Percentiles rank a stretch among this genome's conserved stretches.
Conservation (phyloP, 2,888 invertebrate species). For the Panopea generosa region DNA sequence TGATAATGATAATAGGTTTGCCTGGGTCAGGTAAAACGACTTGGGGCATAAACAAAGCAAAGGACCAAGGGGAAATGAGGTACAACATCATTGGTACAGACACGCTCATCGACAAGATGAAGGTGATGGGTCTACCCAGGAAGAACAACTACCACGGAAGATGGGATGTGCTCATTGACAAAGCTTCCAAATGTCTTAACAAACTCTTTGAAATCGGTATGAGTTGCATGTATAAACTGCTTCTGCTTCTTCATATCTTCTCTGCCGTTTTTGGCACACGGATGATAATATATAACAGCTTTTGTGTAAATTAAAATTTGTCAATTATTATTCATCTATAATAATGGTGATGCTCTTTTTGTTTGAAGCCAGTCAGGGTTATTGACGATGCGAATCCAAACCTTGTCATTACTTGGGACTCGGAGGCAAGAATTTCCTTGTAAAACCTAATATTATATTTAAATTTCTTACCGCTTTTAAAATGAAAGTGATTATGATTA, state of each 20-base stretch:
- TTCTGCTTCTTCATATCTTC: neutral
- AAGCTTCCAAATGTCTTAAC: constrained; percentile 93
- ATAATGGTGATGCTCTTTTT: no score
- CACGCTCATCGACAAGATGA: constrained; percentile 95
- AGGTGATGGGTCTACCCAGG: constrained; percentile 95
- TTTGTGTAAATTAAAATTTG: no score
- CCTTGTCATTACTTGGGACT: no score
- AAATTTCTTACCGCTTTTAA: no score
- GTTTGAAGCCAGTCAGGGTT: no score
- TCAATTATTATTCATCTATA: no score
- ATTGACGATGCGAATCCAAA: no score
- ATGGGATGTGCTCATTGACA: constrained; percentile 95
- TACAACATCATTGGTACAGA: constrained; percentile 96
- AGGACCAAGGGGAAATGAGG: constrained; percentile 91
- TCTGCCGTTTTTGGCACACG: neutral
- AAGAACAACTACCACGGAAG: constrained; percentile 92
- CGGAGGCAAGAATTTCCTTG: no score
- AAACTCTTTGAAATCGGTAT: constrained; percentile 93
- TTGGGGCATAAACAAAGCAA: constrained; percentile 92
- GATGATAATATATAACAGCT: neutral
- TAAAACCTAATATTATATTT: no score
- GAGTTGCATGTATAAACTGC: no score
- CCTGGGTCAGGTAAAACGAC: constrained; percentile 97
- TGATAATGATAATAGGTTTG: constrained; percentile 96
- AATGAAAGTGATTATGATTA: no score